Percentiles rank a stretch among this genome's conserved stretches.
These are phyloP conservation scores for Tachina fera DNA, from an alignment of 2,888 invertebrate species.

Conservation along the genomic window DNA sequence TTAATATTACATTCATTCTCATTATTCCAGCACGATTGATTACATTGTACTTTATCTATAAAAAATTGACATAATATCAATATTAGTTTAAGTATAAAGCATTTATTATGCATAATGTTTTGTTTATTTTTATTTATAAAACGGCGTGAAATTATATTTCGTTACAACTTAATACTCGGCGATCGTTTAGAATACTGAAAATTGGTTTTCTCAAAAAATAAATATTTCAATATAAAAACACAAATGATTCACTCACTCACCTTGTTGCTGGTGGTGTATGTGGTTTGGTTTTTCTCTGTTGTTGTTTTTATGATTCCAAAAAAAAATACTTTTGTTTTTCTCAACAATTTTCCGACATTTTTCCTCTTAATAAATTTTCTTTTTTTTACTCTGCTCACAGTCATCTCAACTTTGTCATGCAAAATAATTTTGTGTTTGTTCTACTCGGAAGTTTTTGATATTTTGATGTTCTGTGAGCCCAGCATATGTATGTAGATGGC, in stretches of 20 bases:
- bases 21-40: slow-evolving; percentile 62
- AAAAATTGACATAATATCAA: slow-evolving; percentile 32
- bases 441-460: neutral
- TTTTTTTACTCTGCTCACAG: slow-evolving; percentile 12
- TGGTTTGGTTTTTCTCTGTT: slow-evolving; percentile 39
- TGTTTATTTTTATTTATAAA: neutral
- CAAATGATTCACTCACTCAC: slow-evolving; percentile 59
- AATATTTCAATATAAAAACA: slow-evolving; percentile 40
- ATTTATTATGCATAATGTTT: slow-evolving; percentile 47
- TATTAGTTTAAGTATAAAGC: slow-evolving; percentile 21
- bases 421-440: slow-evolving; percentile 30
- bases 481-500: slow-evolving; percentile 31
- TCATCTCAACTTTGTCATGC: neutral
- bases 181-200: slow-evolving; percentile 63
- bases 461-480: slow-evolving; percentile 63
- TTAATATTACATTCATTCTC: slow-evolving; percentile 66
- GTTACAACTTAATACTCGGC: slow-evolving; percentile 49
- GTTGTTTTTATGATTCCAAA: slow-evolving; percentile 56
- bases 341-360: slow-evolving; percentile 42
- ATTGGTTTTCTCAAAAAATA: slow-evolving; percentile 47
- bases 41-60: slow-evolving; percentile 11
- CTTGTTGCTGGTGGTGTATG: slow-evolving; percentile 41
- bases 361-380: slow-evolving; percentile 42
- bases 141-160: slow-evolving; percentile 25
- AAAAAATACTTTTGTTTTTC: slow-evolving; percentile 45